Evolutionary conservation across 2,888 invertebrate genomes (phyloP).

Genomic region (Hypercompe scribonia): DNA sequence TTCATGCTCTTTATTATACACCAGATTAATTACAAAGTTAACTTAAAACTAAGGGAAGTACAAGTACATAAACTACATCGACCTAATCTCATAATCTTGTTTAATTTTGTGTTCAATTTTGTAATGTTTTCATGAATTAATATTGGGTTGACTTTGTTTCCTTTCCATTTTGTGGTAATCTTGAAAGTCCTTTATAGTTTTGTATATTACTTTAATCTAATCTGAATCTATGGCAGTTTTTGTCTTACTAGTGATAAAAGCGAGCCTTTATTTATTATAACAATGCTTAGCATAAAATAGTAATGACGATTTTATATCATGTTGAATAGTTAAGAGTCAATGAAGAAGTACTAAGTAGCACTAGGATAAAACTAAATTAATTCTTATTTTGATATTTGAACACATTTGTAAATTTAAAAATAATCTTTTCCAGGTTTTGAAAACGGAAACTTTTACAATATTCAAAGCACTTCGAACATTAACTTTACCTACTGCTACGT

Average conservation of each 20-base stretch:
- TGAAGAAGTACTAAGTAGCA: neutral
- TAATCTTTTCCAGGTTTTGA: slow-evolving; percentile 66
- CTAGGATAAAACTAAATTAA: neutral
- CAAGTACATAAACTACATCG: neutral
- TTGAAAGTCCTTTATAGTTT: neutral
- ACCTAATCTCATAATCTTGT: neutral
- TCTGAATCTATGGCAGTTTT: neutral
- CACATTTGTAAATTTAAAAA: neutral
- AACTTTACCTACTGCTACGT: slow-evolving; percentile 65
- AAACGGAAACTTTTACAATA: slow-evolving; percentile 68
- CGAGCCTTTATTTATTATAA: neutral
- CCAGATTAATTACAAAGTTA: too few species aligned
- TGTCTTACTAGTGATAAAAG: neutral
- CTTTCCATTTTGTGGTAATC: neutral
- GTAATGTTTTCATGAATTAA: neutral
- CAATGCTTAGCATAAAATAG: neutral
- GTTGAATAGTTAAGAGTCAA: neutral
- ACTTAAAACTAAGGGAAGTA: too few species aligned
- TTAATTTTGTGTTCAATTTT: too few species aligned
- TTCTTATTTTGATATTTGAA: neutral
- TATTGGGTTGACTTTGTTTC: neutral
- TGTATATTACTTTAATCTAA: neutral
- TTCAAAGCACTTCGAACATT: slow-evolving; percentile 71
- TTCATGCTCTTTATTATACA: too few species aligned
- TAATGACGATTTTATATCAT: neutral